A percentile compares a stretch with the other conserved stretches of the same genome.
These are phyloP conservation scores for Pterostichus niger DNA, from an alignment of 2,888 invertebrate species.

Conservation along the genomic window DNA sequence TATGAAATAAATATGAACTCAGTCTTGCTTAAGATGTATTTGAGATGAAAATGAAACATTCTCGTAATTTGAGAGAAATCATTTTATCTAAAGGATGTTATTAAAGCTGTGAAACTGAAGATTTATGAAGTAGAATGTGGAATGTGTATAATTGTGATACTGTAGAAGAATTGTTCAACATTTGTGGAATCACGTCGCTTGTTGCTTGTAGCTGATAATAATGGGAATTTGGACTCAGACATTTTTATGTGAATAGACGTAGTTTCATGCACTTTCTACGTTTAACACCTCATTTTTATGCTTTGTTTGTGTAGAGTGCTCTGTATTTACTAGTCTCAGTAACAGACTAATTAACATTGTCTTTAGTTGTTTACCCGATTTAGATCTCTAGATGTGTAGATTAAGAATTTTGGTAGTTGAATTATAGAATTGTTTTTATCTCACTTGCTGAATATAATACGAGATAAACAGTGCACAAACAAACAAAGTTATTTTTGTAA, in stretches of 20 bases:
- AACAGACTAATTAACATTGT: background rate
- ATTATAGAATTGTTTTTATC: background rate
- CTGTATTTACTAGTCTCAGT: conserved; percentile 2
- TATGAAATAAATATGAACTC: background rate
- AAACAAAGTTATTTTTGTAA: too few species aligned
- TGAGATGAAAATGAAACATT: background rate
- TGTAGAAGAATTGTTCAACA: conserved; percentile 15
- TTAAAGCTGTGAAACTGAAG: conserved; percentile 26
- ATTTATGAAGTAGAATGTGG: conserved; percentile 25
- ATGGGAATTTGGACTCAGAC: conserved; percentile 18
- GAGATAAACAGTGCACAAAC: too few species aligned
- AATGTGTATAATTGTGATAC: conserved; percentile 16
- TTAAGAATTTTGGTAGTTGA: background rate
- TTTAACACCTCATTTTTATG: conserved; percentile 2
- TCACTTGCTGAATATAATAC: too few species aligned
- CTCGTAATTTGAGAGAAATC: conserved; percentile 25
- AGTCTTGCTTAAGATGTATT: background rate
- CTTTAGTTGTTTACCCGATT: background rate
- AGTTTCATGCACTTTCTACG: conserved; percentile 15
- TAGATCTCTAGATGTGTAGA: background rate
- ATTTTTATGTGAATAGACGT: background rate
- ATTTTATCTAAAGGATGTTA: conserved; percentile 18
- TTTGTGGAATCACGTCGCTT: conserved; percentile 13
- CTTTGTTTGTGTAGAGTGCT: conserved; percentile 11
- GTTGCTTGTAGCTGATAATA: background rate